These are phyloP conservation scores for Herminia tarsipennalis DNA, from an alignment of 2,888 invertebrate genomes.

Conservation along the genomic window DNA sequence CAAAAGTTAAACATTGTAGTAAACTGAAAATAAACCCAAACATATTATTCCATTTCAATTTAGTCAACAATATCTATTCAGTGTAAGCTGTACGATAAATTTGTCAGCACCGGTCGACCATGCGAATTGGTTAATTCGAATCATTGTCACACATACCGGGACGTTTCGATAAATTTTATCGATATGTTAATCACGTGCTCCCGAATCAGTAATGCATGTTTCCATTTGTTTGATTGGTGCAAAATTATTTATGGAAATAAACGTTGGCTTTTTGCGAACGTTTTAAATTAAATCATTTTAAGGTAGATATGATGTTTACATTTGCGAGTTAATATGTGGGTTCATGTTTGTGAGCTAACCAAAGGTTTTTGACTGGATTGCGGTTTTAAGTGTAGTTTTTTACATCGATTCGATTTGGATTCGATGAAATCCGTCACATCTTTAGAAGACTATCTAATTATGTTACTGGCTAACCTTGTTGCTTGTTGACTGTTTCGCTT, in stretches of 20 bases:
- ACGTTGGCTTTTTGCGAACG: constrained; percentile 24
- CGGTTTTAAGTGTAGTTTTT: too few relatives aligned
- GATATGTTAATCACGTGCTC: constrained; percentile 55
- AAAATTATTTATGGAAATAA: constrained; percentile 46
- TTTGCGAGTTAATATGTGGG: too few relatives aligned
- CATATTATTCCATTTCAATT: too few relatives aligned
- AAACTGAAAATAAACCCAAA: not conserved
- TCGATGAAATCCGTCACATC: too few relatives aligned
- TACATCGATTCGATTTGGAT: too few relatives aligned
- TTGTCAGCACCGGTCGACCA: constrained; percentile 34
- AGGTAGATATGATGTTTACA: constrained; percentile 17
- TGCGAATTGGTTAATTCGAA: constrained; percentile 49
- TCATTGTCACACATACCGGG: constrained; percentile 50
- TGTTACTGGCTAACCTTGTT: too few relatives aligned
- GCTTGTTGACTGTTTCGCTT: too few relatives aligned
- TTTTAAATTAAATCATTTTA: constrained; percentile 34
- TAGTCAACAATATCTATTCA: constrained; percentile 25
- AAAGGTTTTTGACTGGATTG: too few relatives aligned
- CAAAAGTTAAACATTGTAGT: not conserved
- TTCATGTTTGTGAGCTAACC: too few relatives aligned
- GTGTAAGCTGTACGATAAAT: constrained; percentile 24
- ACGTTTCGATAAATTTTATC: constrained; percentile 53
- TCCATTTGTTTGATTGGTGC: constrained; percentile 54
- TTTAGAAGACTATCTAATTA: too few relatives aligned
- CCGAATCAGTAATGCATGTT: constrained; percentile 48